Conservation (phyloP, 2,888 invertebrate genomes). For the Spisula solida region DNA sequence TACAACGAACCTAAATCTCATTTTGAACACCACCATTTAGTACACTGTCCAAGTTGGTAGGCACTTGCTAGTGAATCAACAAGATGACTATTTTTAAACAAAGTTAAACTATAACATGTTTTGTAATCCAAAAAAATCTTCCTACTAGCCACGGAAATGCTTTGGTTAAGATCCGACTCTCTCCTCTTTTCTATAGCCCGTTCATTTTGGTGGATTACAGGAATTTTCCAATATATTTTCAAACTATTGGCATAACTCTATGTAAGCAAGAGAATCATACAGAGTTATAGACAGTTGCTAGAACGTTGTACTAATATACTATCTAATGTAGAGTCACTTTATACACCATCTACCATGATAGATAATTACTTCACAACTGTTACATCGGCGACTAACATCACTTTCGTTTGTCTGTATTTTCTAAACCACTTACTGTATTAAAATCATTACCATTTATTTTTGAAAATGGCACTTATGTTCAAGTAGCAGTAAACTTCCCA, state of each 20-base stretch:
- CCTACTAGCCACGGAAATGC: slow-evolving; percentile 7
- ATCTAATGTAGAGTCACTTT: neutral
- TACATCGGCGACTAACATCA: neutral
- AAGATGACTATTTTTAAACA: neutral
- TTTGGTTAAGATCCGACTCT: neutral
- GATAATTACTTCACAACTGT: neutral
- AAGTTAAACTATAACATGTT: neutral
- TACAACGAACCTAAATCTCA: neutral
- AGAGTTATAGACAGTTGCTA: neutral
- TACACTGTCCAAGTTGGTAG: too few relatives aligned
- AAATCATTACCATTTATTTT: slow-evolving; percentile 16
- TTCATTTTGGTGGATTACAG: slow-evolving; percentile 18
- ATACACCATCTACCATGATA: neutral
- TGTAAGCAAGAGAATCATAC: slow-evolving; percentile 3
- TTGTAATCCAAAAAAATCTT: slow-evolving; percentile 1
- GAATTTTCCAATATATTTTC: slow-evolving; percentile 26
- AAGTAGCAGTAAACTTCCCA: neutral
- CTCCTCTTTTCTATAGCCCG: neutral
- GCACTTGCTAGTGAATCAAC: neutral
- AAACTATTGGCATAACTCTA: slow-evolving; percentile 26
- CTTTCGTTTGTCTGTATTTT: neutral
- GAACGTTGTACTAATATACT: neutral
- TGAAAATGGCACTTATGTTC: neutral
- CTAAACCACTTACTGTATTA: neutral
- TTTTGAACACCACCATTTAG: neutral